Percentiles rank a stretch among this genome's conserved stretches.
Conservation (phyloP, 2,888 invertebrate genomes). For the Sminthurides aquaticus region DNA sequence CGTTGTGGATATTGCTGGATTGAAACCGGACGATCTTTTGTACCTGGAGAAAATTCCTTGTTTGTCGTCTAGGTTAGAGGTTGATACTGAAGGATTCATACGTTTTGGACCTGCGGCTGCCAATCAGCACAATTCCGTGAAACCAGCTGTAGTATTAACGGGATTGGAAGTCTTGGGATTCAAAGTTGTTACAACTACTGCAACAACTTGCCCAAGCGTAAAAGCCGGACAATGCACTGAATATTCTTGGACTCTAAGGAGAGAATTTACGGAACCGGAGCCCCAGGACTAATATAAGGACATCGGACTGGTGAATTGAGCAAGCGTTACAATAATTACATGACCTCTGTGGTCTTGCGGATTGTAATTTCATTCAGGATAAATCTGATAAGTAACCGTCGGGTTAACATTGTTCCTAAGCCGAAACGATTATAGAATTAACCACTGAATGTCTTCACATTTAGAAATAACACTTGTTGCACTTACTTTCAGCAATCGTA, state of each 20-base stretch:
- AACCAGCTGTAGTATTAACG: constrained; percentile 62
- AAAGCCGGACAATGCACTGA: constrained; percentile 58
- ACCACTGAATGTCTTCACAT: too few relatives aligned
- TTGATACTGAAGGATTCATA: constrained; percentile 41
- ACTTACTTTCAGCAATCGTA: too few relatives aligned
- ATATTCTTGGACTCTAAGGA: constrained; percentile 90
- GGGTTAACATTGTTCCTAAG: too few relatives aligned
- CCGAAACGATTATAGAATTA: neutral
- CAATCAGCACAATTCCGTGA: constrained; percentile 31
- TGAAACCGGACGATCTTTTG: constrained; percentile 39
- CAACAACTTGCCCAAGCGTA: constrained; percentile 21
- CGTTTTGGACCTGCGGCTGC: constrained; percentile 34
- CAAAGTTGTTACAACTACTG: constrained; percentile 75
- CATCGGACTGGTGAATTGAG: neutral
- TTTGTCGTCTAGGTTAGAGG: constrained; percentile 34
- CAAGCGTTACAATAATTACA: too few relatives aligned
- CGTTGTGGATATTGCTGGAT: constrained; percentile 39
- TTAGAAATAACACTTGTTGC: too few relatives aligned
- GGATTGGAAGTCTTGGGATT: constrained; percentile 81
- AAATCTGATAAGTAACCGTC: neutral
- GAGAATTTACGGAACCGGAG: constrained; percentile 76
- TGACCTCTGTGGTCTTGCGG: too few relatives aligned
- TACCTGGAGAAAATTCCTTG: constrained; percentile 42
- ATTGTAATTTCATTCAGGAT: constrained; percentile 5
- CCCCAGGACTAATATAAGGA: constrained; percentile 48